phyloP scores from a whole-genome alignment of 2,797 vertebrate genomes.

The Melanotaenia maccullochi region DNA sequence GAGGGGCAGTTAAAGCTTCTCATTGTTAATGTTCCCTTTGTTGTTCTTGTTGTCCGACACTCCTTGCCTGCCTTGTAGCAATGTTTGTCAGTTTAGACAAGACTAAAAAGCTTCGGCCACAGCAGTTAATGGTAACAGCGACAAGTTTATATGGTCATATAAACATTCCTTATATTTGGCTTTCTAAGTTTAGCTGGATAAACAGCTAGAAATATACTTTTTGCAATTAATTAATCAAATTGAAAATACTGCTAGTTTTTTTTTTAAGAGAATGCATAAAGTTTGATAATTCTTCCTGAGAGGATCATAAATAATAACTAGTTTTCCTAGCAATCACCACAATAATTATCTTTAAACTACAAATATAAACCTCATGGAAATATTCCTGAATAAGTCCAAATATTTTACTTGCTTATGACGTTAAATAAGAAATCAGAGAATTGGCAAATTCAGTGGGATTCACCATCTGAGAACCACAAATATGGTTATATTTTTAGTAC shows the following conservation, averaged over 20 bases:
- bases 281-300: not conserved
- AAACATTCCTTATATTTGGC: not conserved
- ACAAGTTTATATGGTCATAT: not conserved
- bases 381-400: too few relatives aligned
- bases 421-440: too few relatives aligned
- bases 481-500: too few relatives aligned
- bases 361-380: not conserved
- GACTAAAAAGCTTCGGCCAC: not conserved
- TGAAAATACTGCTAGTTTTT: not conserved
- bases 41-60: slow-evolving; percentile 55
- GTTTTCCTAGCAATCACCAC: not conserved
- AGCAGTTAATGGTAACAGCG: not conserved
- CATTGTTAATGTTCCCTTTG: slow-evolving; percentile 69
- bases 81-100: slow-evolving; percentile 47
- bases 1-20: slow-evolving; percentile 65
- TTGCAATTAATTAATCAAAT: not conserved
- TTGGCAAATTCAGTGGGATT: too few relatives aligned
- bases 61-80: slow-evolving; percentile 34
- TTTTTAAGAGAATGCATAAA: not conserved
- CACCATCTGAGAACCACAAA: too few relatives aligned
- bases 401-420: too few relatives aligned
- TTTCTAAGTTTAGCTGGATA: not conserved
- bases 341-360: not conserved
- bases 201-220: not conserved
- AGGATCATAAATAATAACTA: not conserved